Evolutionary conservation across 2,113 vertebrate genomes (phyloP).

Genomic region (Anoplopoma fimbria): DNA sequence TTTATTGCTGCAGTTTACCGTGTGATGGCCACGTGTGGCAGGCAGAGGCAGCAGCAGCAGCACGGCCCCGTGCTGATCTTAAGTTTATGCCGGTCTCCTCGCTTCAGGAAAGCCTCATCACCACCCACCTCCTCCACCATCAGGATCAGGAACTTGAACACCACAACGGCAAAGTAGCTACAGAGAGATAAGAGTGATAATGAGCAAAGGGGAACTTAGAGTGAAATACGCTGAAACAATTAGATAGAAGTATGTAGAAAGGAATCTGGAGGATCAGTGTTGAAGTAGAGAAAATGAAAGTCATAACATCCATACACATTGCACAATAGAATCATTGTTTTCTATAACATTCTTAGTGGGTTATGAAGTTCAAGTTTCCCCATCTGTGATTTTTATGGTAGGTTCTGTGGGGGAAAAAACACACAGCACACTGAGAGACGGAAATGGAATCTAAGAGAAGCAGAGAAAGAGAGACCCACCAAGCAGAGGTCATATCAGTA

Average conservation of each 20-base stretch:
- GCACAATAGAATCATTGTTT: constrained; percentile 23
- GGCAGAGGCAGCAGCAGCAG: constrained; percentile 89
- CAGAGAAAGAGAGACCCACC: constrained; percentile 77
- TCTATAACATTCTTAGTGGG: constrained; percentile 7
- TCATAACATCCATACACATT: neutral
- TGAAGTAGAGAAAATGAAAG: neutral
- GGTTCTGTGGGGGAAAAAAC: neutral
- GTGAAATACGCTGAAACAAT: neutral
- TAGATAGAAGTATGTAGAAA: neutral
- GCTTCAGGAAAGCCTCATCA: constrained; percentile 83
- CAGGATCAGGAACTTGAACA: constrained; percentile 90
- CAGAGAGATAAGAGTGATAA: neutral
- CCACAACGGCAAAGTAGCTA: constrained; percentile 89
- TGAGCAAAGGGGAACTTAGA: neutral
- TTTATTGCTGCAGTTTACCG: constrained; percentile 71
- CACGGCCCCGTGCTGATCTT: constrained; percentile 88
- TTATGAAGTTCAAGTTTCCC: constrained; percentile 1
- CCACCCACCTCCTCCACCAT: constrained; percentile 89
- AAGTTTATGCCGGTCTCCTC: constrained; percentile 77
- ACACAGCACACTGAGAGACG: neutral
- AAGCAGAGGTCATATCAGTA: constrained; percentile 88
- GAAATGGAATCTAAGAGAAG: constrained; percentile 28
- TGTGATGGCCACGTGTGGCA: constrained; percentile 84
- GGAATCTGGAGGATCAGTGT: neutral
- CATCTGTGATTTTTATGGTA: neutral